Base-by-base conservation (phyloP, 1,140 invertebrate species). In the Atta cephalotes region DNA sequence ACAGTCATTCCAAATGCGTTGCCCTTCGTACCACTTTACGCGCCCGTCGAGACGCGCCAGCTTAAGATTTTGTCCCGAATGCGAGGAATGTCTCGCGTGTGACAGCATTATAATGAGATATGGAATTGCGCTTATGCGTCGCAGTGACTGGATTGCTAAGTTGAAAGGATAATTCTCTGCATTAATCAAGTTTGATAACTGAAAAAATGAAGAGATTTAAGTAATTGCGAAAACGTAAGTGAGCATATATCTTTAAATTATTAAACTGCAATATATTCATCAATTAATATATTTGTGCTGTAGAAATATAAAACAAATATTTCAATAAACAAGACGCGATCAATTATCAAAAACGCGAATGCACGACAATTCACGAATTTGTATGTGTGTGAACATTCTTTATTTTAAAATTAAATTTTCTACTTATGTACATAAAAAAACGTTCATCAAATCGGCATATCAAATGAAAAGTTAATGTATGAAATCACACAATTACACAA, bases 71-170 rank as follows among this genome's bases (percentile, higher is more conserved):
- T 31, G 21, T 49, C 56, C 25, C 25, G 14, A 62, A 82, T 74
- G 25, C 56, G 25, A 84, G 56, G 14, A 62, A 62, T 39, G 70
- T 74, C 53, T 51, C 56, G 18, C 68, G 21, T 56, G 21, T 21
- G 25, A 1, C 35, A 18, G 70, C 58, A 84, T 84, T 84, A 76
- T 74, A 84, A 84, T 76, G 80, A 82, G 49, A 84, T 62, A 51
- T 74, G 25, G 28, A 82, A 82, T 74, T 60, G 31, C 53, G 53
- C 70, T 74, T 82, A 76, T n/a, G 70, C 28, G 39, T 45, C 56
- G 9, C 12, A 25, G 25, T 28, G 31, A 60, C 68, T 25, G 16
- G 25, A 60, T 72, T 60, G 49, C n/a, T 70, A 39, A 71, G 65
- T n/a, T 25, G 9, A 28, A 58, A n/a, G 21, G 18, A 45, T 18